Evolutionary conservation across 2,113 vertebrate species (phyloP), one percentile per base, ranked within the genome.

Genomic region (Varanus komodoensis): DNA sequence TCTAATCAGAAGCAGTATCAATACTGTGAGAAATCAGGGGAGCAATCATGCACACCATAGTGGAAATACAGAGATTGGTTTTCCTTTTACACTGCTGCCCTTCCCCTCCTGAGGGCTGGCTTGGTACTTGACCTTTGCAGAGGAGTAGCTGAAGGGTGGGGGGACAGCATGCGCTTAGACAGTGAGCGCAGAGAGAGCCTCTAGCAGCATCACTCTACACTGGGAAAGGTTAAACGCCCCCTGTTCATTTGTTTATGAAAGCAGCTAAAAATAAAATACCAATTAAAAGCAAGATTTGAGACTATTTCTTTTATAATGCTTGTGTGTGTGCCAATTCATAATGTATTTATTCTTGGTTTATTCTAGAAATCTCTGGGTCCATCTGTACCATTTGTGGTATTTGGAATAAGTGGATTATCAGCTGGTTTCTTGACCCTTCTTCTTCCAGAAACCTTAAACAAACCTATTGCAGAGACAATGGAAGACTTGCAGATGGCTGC

Each of bases 381-480:
- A 78, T 98, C 98, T 88, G 94, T 98, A 91, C 98, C 98, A 0
- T 99, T 98, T 29, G 93, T 97, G 14, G 97, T 98, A 84, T 99
- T 98, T 95, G 98, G 97, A 87, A 96, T 98, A 91, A 98, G 95
- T 64, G 98, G 98, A 0, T 89, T 98, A 27, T 98, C 98, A 15
- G 98, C 97, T 0, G 98, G 97, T 68, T 97, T 97, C 87, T 94
- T 98, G 80, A 97, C 97, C 82, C 97, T 98, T 27, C 96, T 98
- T 74, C 98, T 98, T 38, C 98, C 98, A 0, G 98, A 98, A 94
- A 99, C 98, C 0, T 97, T 98, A 9, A 97, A 98, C 95, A 96
- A 96, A 79, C 97, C 97, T 0, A 84, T 97, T 19, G 96, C 96
- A 0, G 98, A 98, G 89, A 98, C 96, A 8, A 95, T 97, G 73